phyloP scores from a whole-genome alignment of 92 coral and sea anemone species.

The Palythoa caribaeorum region DNA sequence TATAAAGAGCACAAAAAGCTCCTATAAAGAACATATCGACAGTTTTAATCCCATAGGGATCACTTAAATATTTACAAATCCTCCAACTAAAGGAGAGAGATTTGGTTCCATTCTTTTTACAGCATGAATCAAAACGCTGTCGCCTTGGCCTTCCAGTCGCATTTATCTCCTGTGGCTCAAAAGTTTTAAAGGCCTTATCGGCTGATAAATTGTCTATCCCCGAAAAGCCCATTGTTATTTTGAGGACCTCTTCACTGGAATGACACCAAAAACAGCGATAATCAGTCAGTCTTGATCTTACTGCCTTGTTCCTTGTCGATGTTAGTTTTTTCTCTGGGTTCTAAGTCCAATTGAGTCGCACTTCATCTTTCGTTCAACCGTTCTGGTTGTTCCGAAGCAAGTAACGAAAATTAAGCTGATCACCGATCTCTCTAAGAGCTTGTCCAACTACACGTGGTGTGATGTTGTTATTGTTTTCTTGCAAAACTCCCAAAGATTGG shows the following conservation, averaged over 20 bases:
- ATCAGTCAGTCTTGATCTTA: not conserved
- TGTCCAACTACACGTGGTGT: slow-evolving; percentile 88
- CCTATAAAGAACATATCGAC: not conserved
- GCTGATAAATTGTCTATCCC: slow-evolving; percentile 36
- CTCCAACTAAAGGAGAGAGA: slow-evolving; percentile 23
- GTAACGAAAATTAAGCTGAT: slow-evolving; percentile 70
- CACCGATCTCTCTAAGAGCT: slow-evolving; percentile 84
- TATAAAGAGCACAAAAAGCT: slow-evolving; percentile 42
- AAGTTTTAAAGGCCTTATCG: slow-evolving; percentile 4
- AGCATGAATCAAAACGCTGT: not conserved
- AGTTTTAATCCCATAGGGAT: slow-evolving; percentile 27
- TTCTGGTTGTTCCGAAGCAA: slow-evolving; percentile 65
- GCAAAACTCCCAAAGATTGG: slow-evolving; percentile 55
- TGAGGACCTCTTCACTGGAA: not conserved
- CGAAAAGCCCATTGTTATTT: slow-evolving; percentile 19
- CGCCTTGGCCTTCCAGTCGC: not conserved
- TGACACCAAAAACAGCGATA: not conserved
- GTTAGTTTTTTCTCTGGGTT: not conserved
- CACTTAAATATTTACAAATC: slow-evolving; percentile 17
- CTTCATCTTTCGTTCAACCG: slow-evolving; percentile 37
- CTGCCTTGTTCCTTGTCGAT: slow-evolving; percentile 27
- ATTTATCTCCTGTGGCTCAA: not conserved
- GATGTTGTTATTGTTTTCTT: slow-evolving; percentile 79
- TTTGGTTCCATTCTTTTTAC: not conserved
- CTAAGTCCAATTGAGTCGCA: not conserved